phyloP scores from a whole-genome alignment of 30 jellyfish, hydroid and myxozoan species.

The Aurelia sp. region DNA sequence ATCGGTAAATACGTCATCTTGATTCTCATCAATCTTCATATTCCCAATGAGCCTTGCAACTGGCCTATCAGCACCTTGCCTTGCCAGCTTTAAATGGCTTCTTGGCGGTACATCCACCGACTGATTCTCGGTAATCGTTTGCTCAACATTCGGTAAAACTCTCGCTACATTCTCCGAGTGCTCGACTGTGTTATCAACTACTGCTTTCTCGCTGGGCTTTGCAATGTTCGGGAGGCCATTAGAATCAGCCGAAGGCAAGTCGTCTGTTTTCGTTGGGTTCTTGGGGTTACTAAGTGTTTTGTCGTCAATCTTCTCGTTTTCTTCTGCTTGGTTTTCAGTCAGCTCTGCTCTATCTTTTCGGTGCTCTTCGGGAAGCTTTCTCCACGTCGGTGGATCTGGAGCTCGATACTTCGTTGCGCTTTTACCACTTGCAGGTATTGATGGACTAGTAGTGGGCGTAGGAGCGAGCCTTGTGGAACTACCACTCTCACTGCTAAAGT shows the following conservation, averaged over 20 bases:
- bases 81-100: not conserved
- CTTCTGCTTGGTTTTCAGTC: slow-evolving; percentile 1
- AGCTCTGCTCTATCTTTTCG: too few relatives aligned
- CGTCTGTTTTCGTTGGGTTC: not conserved
- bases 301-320: not conserved
- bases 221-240: too few relatives aligned
- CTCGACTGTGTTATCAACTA: too few relatives aligned
- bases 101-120: not conserved
- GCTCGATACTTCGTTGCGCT: slow-evolving; percentile 35
- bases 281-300: not conserved
- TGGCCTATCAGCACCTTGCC: not conserved
- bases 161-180: too few relatives aligned
- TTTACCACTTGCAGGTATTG: slow-evolving; percentile 5
- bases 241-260: too few relatives aligned
- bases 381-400: slow-evolving; percentile 53
- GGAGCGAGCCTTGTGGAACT: slow-evolving; percentile 64
- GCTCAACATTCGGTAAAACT: too few relatives aligned
- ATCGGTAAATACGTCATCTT: slow-evolving; percentile 19
- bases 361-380: not conserved
- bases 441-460: slow-evolving; percentile 57
- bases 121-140: too few relatives aligned
- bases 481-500: slow-evolving; percentile 41
- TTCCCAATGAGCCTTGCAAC: not conserved
- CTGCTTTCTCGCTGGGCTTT: too few relatives aligned
- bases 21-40: not conserved